Evolutionary conservation across 1,140 invertebrate species (phyloP), one percentile per base, ranked within the genome.

Genomic region (Bombus superbus): DNA sequence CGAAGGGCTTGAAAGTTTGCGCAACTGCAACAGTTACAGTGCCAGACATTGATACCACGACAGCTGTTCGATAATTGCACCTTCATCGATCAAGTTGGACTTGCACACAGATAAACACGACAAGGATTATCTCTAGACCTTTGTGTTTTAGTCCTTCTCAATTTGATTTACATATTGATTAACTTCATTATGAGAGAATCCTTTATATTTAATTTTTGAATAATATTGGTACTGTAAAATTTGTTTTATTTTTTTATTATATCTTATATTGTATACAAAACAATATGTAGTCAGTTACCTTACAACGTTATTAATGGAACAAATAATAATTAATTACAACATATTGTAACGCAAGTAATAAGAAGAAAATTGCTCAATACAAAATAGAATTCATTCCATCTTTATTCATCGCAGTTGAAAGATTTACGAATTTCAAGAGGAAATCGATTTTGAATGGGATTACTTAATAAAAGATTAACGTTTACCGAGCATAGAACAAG

Each of bases 1-100:
- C 25, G 42, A 64, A 53, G 72, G 57, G 44, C 53, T 76, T 9
- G 73, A 59, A 83, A 76, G 44, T 83, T 83, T 53, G 62, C 71
- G 8, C 79, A 81, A 81, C 47, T 81, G 79, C 53, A 81, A 62
- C 53, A 53, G 35, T 44, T 32, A 62, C 25, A 73, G 25, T 40
- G 73, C 40, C 81, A 89, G 64, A 84, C 66, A 85, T 88, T 85
- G 82, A 89, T 80, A 83, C 83, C 59, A 59, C 87, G 75, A 88
- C 81, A 88, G 75, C 44, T 81, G 77, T 78, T 81, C 86, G 76
- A 88, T 89, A 89, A 89, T 89, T 85, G 64, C 82, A 71, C 77
- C 57, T 68, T 74, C 75, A 84, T 88, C 57, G 87, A 84, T 73
- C 53, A 71, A 88, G 42, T 78, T 87, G 44, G 62, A 64, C 64